Evolutionary conservation across 2,888 invertebrate species (phyloP), one percentile per base, ranked within the genome.

Genomic region (Heterodera filipjevi): DNA sequence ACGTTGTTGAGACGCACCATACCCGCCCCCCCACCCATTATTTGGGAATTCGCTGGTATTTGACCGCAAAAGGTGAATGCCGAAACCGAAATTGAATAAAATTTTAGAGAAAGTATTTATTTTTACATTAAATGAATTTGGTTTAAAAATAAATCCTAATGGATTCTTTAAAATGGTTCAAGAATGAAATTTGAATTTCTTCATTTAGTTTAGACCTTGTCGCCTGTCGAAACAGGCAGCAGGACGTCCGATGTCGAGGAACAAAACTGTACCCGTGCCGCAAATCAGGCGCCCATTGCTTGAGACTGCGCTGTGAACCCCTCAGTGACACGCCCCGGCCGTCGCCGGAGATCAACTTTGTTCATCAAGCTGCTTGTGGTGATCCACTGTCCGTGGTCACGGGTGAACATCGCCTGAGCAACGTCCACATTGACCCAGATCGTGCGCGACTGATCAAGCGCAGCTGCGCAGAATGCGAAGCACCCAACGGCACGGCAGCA

Each of bases 311-410:
- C 0, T 93, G 93, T 86, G 93, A 93, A 0, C 0, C 96, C 96
- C 81, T 91, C 91, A 89, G 95, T 94, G 90, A 94, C 83, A 97
- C 93, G 1, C 96, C 96, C 66, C 96, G 92, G 0, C 98, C 99
- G 90, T 99, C 99, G 59, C 97, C 95, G 5, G 99, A 92, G 16
- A 99, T 93, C 66, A 99, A 90, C 90, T 95, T 90, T 95, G 95
- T 0, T 95, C 94, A 66, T 80, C 32, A 12, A 12, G 33, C 35
- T 12, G 77, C 64, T 10, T 39, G 39, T 59, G 78, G 73, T n/a
- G 79, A 66, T 6, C 35, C 32, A 35, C 14, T 39, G 53, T 85
- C 71, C 75, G 77, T 5, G 76, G n/a, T n/a, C 78, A 3, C 64
- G 49, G 22, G 75, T 77, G 71, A 82, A 80, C 27, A 73, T 44